phyloP scores from a whole-genome alignment of 2,797 vertebrate species.

The Danio choprae region DNA sequence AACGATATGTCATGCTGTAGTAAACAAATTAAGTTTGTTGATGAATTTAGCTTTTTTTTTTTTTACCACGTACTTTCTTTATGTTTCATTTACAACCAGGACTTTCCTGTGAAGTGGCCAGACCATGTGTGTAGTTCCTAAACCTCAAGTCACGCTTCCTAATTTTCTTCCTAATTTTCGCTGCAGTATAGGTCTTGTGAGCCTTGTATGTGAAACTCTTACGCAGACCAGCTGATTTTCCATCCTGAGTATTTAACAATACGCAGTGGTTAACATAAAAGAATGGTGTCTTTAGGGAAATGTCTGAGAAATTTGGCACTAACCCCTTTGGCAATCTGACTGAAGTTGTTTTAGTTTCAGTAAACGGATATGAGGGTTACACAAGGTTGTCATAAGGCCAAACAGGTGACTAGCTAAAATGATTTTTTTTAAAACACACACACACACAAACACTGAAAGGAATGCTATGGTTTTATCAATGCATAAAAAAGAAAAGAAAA shows the following conservation, averaged over 20 bases:
- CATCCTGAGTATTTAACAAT: not conserved
- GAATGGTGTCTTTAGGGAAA: slow-evolving; percentile 10
- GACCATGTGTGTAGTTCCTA: not conserved
- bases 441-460: slow-evolving; percentile 18
- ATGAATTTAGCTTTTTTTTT: not conserved
- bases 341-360: slow-evolving; percentile 9
- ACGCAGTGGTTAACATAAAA: not conserved
- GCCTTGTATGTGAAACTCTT: not conserved
- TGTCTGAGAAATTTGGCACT: not conserved
- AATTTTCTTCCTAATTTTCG: not conserved
- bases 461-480: slow-evolving; percentile 21
- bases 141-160: slow-evolving; percentile 19
- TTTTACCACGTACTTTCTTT: not conserved
- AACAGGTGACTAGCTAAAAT: slow-evolving; percentile 4
- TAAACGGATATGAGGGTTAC: slow-evolving; percentile 32
- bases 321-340: not conserved
- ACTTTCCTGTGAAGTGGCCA: not conserved
- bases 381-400: not conserved
- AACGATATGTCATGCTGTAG: not conserved
- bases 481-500: slow-evolving; percentile 11
- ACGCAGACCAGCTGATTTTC: not conserved
- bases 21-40: not conserved
- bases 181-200: not conserved
- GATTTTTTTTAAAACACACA: no score
- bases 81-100: not conserved